phyloP scores from a whole-genome alignment of 2,888 invertebrate species.

The Tigriopus californicus region DNA sequence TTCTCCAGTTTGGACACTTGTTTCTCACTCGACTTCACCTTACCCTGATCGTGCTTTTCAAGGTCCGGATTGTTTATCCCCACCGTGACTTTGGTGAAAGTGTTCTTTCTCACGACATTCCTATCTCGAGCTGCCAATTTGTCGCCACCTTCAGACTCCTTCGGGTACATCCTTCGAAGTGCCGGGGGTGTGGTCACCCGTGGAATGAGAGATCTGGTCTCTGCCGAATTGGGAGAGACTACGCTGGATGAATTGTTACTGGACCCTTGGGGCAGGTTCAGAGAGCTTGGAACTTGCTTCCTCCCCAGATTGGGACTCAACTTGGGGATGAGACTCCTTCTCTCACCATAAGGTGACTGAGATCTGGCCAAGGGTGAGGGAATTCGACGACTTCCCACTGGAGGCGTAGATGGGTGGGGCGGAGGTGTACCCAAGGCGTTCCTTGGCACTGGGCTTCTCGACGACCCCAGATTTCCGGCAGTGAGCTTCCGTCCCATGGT shows the following conservation, averaged over 20 bases:
- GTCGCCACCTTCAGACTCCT: neutral
- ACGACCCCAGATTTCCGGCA: neutral
- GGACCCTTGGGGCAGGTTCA: neutral
- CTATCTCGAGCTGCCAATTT: slow-evolving; percentile 13
- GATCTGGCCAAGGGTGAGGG: slow-evolving; percentile 14
- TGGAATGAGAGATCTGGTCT: slow-evolving; percentile 6
- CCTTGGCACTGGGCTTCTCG: neutral
- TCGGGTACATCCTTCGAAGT: slow-evolving; percentile 13
- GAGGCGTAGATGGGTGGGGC: slow-evolving; percentile 4
- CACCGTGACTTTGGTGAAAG: slow-evolving; percentile 3
- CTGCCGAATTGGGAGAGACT: neutral
- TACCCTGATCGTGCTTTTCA: neutral
- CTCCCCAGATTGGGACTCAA: neutral
- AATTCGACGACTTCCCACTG: neutral
- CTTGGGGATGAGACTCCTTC: slow-evolving; percentile 18
- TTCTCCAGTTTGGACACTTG: neutral
- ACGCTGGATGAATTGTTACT: neutral
- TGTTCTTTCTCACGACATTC: slow-evolving; percentile 15
- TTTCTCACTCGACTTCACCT: neutral
- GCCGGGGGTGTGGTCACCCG: slow-evolving; percentile 14
- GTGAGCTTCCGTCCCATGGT: slow-evolving; percentile 5
- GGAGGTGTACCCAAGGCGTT: slow-evolving; percentile 13
- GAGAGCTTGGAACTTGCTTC: neutral
- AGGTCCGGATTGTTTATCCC: slow-evolving; percentile 2
- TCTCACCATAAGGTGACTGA: slow-evolving; percentile 16